phyloP scores from a whole-genome alignment of 2,797 vertebrate genomes.

The Apodemus agrarius region DNA sequence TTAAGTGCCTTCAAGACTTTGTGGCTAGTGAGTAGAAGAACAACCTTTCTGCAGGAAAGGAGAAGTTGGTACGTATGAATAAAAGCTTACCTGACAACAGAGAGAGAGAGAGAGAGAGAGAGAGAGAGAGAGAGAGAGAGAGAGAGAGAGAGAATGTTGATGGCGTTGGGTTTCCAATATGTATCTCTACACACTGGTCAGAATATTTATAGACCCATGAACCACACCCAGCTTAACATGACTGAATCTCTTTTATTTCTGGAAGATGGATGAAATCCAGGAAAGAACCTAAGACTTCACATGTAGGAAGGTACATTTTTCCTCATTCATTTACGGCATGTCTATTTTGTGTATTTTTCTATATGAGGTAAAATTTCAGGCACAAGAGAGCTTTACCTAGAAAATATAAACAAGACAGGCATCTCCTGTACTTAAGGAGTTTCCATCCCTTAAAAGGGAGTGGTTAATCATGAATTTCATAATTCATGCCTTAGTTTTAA shows the following conservation, averaged over 20 bases:
- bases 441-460: conserved; percentile 33
- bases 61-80: not conserved
- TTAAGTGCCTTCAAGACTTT: not conserved
- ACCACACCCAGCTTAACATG: not conserved
- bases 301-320: not conserved
- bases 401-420: not conserved
- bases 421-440: not conserved
- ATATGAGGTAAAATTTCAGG: not conserved
- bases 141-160: not conserved
- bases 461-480: conserved; percentile 20
- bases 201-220: not conserved
- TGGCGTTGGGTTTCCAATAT: not conserved
- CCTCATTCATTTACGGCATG: not conserved
- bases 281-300: not conserved
- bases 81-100: not conserved
- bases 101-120: not conserved
- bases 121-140: not conserved
- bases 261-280: not conserved
- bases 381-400: not conserved
- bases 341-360: conserved; percentile 1
- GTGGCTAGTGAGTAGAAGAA: not conserved
- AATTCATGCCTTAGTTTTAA: not conserved
- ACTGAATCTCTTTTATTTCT: not conserved
- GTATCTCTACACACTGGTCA: not conserved
- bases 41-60: not conserved